Base-by-base conservation (phyloP, 30 jellyfish, hydroid and myxozoan genomes). In the Sanderia malayensis region DNA sequence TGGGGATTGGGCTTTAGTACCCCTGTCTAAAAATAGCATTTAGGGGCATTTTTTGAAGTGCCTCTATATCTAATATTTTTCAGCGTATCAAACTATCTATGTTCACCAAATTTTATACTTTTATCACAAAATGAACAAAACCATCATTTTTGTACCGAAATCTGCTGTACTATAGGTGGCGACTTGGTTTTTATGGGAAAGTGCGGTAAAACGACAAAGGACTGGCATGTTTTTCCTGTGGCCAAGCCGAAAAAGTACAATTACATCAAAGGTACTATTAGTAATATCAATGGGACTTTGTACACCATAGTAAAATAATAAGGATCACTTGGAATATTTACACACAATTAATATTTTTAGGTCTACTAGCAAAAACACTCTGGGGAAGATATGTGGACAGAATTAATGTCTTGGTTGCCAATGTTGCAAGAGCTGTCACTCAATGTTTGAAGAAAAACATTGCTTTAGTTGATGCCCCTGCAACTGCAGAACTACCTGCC, bases 181-280 rank as follows among this genome's bases (percentile, higher is more conserved):
- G 62, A 73, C 27, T 44, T 31, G 18, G 82, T 75, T 8, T 75
- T 3, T 27, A 69, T 53, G 15, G 11, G 87, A 15, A 59, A 61
- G 17, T 75, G 46, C 57, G 87, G 87, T 11, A 75, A 75, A 31
- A 60, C 81, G 53, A 59, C 87, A 29, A 75, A 60, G 70, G 20
- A 26, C 0, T 75, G 87, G 87, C 55, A 44, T 59, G 32, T 41
- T 32, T 67, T 61, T 21, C 80, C 87, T n/a, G 87, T 75, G 17
- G 81, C 87, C 23, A 28, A 4, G 31, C n/a, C n/a, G n/a, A n/a
- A n/a, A n/a, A n/a, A n/a, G n/a, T n/a, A n/a, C n/a, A n/a, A n/a
- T n/a, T n/a, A n/a, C n/a, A n/a, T n/a, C n/a, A n/a, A n/a, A n/a
- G n/a, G n/a, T n/a, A n/a, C n/a, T n/a, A n/a, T n/a, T 21, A 9